A percentile compares a stretch with the other conserved stretches of the same genome.
These are phyloP conservation scores for Blastomussa wellsi DNA, from an alignment of 92 coral and sea anemone species.

Conservation along the genomic window DNA sequence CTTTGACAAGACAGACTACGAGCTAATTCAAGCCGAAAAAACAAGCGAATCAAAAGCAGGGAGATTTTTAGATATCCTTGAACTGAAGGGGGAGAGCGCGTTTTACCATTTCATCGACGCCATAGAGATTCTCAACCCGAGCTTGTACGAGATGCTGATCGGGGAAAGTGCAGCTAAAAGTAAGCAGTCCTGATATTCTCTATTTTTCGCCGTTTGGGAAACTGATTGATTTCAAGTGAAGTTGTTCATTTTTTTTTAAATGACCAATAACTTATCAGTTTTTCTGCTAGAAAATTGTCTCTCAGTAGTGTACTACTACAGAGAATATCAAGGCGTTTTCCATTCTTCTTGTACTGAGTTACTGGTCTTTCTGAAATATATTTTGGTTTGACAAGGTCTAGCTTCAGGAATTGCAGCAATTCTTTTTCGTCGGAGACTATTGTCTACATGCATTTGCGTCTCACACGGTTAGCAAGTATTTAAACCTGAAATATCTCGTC, in stretches of 20 bases:
- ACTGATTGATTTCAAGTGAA: not conserved
- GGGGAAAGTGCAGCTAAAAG: slow-evolving; percentile 72
- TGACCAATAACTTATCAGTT: no score
- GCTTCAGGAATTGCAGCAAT: no score
- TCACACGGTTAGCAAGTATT: no score
- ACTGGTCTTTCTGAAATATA: no score
- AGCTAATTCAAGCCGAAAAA: slow-evolving; percentile 63
- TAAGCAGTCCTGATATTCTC: slow-evolving; percentile 22
- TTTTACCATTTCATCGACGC: slow-evolving; percentile 71
- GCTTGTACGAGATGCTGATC: slow-evolving; percentile 63
- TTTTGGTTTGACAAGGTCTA: no score
- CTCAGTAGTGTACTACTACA: no score
- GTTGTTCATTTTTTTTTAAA: not conserved
- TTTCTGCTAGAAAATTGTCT: no score
- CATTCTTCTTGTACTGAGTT: no score
- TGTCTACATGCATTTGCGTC: no score
- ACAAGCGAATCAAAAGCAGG: slow-evolving; percentile 73
- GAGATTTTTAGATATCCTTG: slow-evolving; percentile 65
- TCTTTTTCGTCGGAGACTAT: no score
- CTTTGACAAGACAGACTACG: slow-evolving; percentile 72
- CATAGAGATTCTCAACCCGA: slow-evolving; percentile 70
- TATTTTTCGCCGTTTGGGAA: not conserved
- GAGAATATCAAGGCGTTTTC: no score
- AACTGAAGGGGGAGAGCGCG: slow-evolving; percentile 65
- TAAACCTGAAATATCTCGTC: no score